Evolutionary conservation across 2,113 vertebrate genomes (phyloP), one percentile per base, ranked within the genome.

Genomic region (Octodon degus): DNA sequence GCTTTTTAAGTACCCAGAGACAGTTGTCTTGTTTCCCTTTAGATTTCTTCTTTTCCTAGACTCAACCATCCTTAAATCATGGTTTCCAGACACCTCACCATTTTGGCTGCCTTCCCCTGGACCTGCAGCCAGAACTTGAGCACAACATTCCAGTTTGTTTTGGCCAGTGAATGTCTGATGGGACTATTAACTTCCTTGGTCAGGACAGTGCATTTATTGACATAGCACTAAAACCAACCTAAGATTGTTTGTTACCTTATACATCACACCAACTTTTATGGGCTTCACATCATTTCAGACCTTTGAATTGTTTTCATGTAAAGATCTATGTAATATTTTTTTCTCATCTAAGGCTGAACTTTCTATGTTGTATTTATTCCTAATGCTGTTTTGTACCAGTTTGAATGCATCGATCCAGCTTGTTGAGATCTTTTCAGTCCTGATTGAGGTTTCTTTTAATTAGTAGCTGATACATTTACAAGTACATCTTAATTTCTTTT

Each of bases 131-230:
- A 96, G 86, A 63, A 68, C 53, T 3, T 3, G 1, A 87, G 55
- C 32, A 79, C n/a, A 80, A 93, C 63, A 91, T 97, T 96, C 86
- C 74, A 94, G 80, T 96, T 97, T 95, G 84, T 96, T 93, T 94
- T 97, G 89, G 96, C 86, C 62, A 85, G 83, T 70, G 37, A 96
- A 91, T 32, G 84, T 97, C 90, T 98, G 93, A 94, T 86, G 92
- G 81, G 89, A 90, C 87, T 96, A 76, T 91, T 96, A 90, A 82
- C 67, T 96, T 94, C 89, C 72, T 85, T 62, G 34, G 80, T 93
- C 65, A 95, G n/a, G 74, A 96, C 62, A 67, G 27, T 50, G 20
- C 55, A 83, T 86, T 95, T 97, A 86, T 96, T 94, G 90, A 90
- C 91, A 43, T 93, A 95, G 85, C 88, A 43, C 96, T 96, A 95